These are phyloP conservation scores for Proctacanthus coquilletti DNA, from an alignment of 1,140 invertebrate genomes.

Conservation along the genomic window DNA sequence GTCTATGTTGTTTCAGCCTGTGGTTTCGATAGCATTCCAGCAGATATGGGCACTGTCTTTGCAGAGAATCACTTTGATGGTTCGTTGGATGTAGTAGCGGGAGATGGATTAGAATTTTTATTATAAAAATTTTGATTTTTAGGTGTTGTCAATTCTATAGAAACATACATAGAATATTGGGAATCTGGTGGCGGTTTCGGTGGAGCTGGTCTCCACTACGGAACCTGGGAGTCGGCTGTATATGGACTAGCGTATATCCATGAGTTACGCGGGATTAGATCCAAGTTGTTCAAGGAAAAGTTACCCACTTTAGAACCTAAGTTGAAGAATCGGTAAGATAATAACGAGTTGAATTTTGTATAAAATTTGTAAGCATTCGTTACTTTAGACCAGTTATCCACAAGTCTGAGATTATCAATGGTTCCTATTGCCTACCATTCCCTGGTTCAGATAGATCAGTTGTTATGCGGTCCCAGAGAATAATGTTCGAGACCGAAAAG, in stretches of 20 bases:
- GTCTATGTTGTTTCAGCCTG: slow-evolving; percentile 78
- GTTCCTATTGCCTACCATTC: slow-evolving; percentile 61
- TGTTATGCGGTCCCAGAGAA: slow-evolving; percentile 56
- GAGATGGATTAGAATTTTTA: background rate
- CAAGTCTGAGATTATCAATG: slow-evolving; percentile 37
- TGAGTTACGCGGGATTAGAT: slow-evolving; percentile 45
- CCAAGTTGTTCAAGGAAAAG: slow-evolving; percentile 45
- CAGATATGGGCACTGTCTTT: slow-evolving; percentile 66
- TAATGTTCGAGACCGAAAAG: slow-evolving; percentile 48
- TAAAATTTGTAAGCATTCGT: slow-evolving; percentile 8
- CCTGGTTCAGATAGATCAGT: slow-evolving; percentile 66
- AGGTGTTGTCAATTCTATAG: slow-evolving; percentile 59
- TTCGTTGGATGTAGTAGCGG: too few species aligned
- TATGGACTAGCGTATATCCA: slow-evolving; percentile 46
- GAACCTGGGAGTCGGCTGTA: slow-evolving; percentile 69
- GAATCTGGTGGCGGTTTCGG: slow-evolving; percentile 19
- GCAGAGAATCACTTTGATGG: slow-evolving; percentile 59
- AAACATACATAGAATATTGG: slow-evolving; percentile 44
- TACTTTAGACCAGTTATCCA: slow-evolving; percentile 35
- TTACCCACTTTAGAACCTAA: slow-evolving; percentile 46
- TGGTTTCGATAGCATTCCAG: slow-evolving; percentile 80
- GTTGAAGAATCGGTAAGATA: slow-evolving; percentile 34
- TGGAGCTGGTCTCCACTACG: slow-evolving; percentile 45
- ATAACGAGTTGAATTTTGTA: slow-evolving; percentile 6
- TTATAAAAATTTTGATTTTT: slow-evolving; percentile 15